Evolutionary conservation across 2,888 invertebrate genomes (phyloP).

Genomic region (Xestia sexstrigata): DNA sequence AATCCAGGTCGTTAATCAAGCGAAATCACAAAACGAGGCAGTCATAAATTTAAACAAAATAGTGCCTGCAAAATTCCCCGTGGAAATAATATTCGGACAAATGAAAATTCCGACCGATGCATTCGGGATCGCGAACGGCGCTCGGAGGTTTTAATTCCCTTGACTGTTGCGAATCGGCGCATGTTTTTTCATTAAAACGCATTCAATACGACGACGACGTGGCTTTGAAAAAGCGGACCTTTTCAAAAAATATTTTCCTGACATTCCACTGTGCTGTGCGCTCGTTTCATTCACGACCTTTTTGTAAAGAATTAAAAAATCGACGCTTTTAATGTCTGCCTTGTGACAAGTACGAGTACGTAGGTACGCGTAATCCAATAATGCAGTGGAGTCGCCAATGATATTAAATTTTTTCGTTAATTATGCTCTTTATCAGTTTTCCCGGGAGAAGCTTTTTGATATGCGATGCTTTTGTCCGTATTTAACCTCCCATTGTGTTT

Average conservation of each 20-base stretch:
- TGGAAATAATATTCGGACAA: constrained; percentile 88
- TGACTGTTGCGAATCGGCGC: constrained; percentile 90
- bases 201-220: constrained; percentile 90
- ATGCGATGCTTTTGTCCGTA: not conserved
- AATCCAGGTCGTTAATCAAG: constrained; percentile 75
- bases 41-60: constrained; percentile 80
- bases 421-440: constrained; percentile 26
- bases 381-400: constrained; percentile 24
- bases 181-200: constrained; percentile 91
- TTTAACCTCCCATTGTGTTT: not conserved
- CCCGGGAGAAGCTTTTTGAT: not conserved
- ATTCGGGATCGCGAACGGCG: constrained; percentile 82
- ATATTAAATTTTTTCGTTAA: constrained; percentile 24
- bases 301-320: constrained; percentile 79
- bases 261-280: constrained; percentile 84
- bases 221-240: constrained; percentile 88
- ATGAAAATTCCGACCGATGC: constrained; percentile 87
- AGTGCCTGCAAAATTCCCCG: constrained; percentile 77
- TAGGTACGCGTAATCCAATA: constrained; percentile 57
- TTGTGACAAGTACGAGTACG: constrained; percentile 50
- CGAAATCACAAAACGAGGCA: constrained; percentile 74
- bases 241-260: constrained; percentile 89
- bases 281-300: constrained; percentile 81
- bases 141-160: constrained; percentile 89
- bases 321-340: constrained; percentile 70